A percentile compares a stretch with the other conserved stretches of the same genome.
phyloP scores from a whole-genome alignment of 2,888 invertebrate genomes.

The Mythimna vitellina region DNA sequence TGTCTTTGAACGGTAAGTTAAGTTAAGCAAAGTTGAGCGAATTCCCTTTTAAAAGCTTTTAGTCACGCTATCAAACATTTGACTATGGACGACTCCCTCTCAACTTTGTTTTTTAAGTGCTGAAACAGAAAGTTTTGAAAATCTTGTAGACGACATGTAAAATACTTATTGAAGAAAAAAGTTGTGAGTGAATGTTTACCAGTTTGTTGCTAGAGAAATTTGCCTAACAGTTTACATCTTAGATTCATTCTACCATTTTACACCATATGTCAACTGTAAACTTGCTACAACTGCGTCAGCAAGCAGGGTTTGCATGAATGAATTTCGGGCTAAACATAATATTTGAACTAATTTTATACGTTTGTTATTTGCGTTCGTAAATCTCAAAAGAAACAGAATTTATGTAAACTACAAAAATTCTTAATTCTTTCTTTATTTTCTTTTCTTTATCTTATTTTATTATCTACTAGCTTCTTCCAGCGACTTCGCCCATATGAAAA shows the following conservation, averaged over 20 bases:
- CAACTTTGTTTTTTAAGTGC: constrained; percentile 28
- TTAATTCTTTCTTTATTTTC: too few relatives aligned
- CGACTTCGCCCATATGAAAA: too few relatives aligned
- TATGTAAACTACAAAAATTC: too few relatives aligned
- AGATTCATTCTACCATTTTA: background rate
- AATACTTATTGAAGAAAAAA: background rate
- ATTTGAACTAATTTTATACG: background rate
- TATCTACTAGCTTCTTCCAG: too few relatives aligned
- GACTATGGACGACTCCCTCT: constrained; percentile 20
- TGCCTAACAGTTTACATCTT: background rate
- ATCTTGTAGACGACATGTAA: constrained; percentile 2
- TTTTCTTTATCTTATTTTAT: too few relatives aligned
- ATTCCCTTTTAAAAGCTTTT: constrained; percentile 58
- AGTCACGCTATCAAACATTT: constrained; percentile 52
- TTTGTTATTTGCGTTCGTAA: too few relatives aligned
- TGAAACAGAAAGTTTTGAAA: constrained; percentile 27
- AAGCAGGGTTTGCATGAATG: background rate
- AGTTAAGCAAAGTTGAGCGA: constrained; percentile 40
- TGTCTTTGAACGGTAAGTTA: constrained; percentile 43
- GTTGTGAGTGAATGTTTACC: background rate
- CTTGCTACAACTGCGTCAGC: background rate
- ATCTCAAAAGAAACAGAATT: too few relatives aligned
- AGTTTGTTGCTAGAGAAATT: background rate
- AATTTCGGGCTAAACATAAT: background rate
- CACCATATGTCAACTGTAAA: background rate